phyloP scores from a whole-genome alignment of 2,888 invertebrate species.

The Brachynemurus nebulosus region DNA sequence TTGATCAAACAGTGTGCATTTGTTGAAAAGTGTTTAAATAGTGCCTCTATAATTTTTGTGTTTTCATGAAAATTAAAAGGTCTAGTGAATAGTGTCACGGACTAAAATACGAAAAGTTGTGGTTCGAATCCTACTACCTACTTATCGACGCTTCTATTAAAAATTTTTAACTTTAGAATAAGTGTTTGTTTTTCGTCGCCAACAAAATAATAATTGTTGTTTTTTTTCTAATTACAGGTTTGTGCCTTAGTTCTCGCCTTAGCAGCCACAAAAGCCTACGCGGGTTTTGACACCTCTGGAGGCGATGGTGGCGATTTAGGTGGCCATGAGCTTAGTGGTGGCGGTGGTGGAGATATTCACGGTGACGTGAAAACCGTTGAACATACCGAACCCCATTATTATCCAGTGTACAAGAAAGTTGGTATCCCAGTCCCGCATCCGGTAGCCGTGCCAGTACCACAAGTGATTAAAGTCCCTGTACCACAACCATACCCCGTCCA shows the following conservation, averaged over 20 bases:
- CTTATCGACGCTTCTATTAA: no score
- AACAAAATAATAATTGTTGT: no score
- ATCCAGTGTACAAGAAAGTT: conserved; percentile 56
- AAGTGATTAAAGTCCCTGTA: conserved; percentile 54
- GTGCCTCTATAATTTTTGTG: no score
- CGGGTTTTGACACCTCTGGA: background rate
- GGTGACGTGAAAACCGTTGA: conserved; percentile 49
- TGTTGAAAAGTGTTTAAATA: no score
- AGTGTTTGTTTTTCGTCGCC: no score
- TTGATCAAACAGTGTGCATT: no score
- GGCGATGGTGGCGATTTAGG: conserved; percentile 31
- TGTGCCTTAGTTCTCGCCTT: background rate
- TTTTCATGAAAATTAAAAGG: no score
- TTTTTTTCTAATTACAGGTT: background rate
- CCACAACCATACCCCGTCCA: conserved; percentile 64
- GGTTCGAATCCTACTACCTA: no score
- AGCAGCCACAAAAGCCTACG: background rate
- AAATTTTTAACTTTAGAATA: no score
- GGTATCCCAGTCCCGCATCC: conserved; percentile 62
- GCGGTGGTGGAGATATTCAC: conserved; percentile 40
- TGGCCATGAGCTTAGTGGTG: conserved; percentile 35
- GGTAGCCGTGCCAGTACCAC: conserved; percentile 54
- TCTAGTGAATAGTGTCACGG: no score
- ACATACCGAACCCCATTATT: conserved; percentile 51
- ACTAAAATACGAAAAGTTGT: no score